These are phyloP conservation scores for Bombyx huttoni DNA, from an alignment of 2,888 invertebrate genomes.

Conservation along the genomic window DNA sequence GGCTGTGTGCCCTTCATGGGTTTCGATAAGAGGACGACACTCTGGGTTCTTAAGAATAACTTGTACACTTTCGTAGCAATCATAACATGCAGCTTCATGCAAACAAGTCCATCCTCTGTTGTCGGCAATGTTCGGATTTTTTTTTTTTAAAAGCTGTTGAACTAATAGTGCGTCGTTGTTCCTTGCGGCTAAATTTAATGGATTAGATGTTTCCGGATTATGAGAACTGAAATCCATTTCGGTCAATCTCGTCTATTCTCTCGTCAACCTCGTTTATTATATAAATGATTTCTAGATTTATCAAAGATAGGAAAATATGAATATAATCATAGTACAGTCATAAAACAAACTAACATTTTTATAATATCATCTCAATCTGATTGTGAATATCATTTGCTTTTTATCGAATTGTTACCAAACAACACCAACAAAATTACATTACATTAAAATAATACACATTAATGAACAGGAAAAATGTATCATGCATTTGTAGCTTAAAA, in stretches of 20 bases:
- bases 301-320: no score
- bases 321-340: no score
- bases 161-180: conserved; percentile 42
- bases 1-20: conserved; percentile 64
- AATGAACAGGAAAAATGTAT: no score
- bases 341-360: no score
- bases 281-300: no score
- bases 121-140: conserved; percentile 59
- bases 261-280: neutral
- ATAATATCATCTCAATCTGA: no score
- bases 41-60: conserved; percentile 41
- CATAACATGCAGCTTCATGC: conserved; percentile 61
- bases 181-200: conserved; percentile 57
- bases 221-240: conserved; percentile 65
- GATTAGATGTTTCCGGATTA: conserved; percentile 59
- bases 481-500: no score
- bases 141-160: conserved; percentile 41
- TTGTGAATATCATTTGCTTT: no score
- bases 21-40: conserved; percentile 44
- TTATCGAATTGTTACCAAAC: no score
- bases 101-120: conserved; percentile 69
- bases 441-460: no score
- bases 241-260: no score
- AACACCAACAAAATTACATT: no score
- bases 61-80: conserved; percentile 44